A percentile compares a stretch with the other conserved stretches of the same genome.
Conservation (phyloP, 2,113 vertebrate genomes). For the Poecile atricapillus region DNA sequence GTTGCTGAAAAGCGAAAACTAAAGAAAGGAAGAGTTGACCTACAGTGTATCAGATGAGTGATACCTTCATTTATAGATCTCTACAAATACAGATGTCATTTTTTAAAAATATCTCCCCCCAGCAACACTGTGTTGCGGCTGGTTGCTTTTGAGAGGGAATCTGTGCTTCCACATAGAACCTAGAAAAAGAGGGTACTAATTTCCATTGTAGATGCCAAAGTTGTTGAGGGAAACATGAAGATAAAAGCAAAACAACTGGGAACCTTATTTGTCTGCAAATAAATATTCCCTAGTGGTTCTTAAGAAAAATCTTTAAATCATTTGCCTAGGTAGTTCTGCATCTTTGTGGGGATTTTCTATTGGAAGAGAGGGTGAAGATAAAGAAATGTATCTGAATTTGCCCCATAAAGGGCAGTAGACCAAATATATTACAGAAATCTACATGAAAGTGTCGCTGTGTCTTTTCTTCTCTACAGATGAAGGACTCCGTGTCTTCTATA, state of each 20-base stretch:
- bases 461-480: neutral
- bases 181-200: neutral
- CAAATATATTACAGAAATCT: neutral
- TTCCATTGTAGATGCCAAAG: neutral
- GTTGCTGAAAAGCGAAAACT: constrained; percentile 7
- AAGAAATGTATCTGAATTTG: neutral
- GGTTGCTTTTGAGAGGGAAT: neutral
- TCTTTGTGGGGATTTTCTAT: neutral
- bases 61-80: neutral
- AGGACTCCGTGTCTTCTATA: neutral
- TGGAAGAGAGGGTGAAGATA: neutral
- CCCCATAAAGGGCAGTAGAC: neutral
- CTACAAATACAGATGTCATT: neutral
- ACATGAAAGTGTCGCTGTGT: neutral
- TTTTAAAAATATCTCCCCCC: neutral
- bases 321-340: neutral
- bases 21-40: constrained; percentile 50
- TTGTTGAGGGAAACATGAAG: neutral
- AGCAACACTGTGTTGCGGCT: neutral
- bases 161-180: neutral
- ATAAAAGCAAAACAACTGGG: neutral
- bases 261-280: neutral
- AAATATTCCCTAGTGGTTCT: neutral
- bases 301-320: neutral
- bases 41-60: neutral